Evolutionary conservation across 2,888 invertebrate genomes (phyloP).

Genomic region (Danaus chrysippus): DNA sequence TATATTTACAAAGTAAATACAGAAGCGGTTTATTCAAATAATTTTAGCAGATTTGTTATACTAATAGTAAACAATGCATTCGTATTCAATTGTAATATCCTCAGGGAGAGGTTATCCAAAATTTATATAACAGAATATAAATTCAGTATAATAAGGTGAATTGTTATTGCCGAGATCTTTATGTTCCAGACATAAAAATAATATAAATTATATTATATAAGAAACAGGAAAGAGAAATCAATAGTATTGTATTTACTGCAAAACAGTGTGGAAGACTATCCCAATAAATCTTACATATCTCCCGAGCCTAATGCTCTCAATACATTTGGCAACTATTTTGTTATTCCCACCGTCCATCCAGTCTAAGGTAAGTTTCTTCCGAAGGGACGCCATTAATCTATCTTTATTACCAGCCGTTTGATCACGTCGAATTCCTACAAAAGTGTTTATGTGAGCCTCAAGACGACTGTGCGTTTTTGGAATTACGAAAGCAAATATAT

Average conservation of each 20-base stretch:
- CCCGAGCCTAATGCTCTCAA: constrained; percentile 19
- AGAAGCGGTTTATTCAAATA: too few relatives aligned
- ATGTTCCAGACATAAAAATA: background rate
- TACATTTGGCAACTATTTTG: constrained; percentile 29
- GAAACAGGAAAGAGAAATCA: too few relatives aligned
- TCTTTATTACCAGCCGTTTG: constrained; percentile 70
- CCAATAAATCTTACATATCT: constrained; percentile 19
- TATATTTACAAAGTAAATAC: background rate
- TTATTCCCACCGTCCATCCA: constrained; percentile 28
- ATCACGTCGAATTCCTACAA: constrained; percentile 61
- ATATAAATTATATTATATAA: too few relatives aligned
- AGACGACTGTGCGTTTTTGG: constrained; percentile 51
- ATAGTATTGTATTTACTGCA: background rate
- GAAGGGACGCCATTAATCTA: constrained; percentile 57
- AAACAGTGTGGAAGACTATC: constrained; percentile 7
- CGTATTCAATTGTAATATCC: background rate
- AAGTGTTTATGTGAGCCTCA: constrained; percentile 55
- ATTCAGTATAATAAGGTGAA: background rate
- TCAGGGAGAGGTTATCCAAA: background rate
- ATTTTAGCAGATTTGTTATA: too few relatives aligned
- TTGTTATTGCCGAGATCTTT: background rate
- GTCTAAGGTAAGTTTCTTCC: constrained; percentile 26
- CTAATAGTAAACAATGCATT: too few relatives aligned
- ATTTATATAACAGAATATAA: background rate
- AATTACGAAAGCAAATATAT: constrained; percentile 2